Evolutionary conservation across 2,888 invertebrate species (phyloP).

Genomic region (Ditula angustiorana): DNA sequence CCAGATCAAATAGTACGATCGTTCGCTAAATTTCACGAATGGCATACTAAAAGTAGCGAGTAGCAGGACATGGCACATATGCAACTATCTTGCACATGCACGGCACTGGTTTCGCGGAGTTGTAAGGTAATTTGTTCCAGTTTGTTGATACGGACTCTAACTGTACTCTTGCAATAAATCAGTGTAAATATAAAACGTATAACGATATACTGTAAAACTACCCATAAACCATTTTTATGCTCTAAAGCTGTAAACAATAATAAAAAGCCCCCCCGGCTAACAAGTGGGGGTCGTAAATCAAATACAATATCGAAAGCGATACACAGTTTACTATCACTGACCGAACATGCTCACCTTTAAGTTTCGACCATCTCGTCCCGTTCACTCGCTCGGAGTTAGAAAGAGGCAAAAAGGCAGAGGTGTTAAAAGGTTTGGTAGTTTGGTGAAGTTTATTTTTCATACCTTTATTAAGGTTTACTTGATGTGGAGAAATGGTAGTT

Average conservation of each 20-base stretch:
- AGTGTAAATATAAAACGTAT: not conserved
- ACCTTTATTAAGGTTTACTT: constrained; percentile 30
- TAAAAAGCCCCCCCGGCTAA: constrained; percentile 12
- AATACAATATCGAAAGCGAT: constrained; percentile 36
- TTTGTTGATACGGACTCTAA: no score
- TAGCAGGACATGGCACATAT: no score
- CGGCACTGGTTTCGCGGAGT: no score
- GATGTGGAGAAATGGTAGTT: constrained; percentile 35
- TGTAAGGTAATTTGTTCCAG: no score
- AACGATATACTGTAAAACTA: not conserved
- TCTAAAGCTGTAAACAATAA: constrained; percentile 22
- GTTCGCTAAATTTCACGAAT: no score
- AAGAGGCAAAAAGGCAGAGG: constrained; percentile 17
- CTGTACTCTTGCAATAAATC: no score
- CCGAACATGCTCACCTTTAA: constrained; percentile 5
- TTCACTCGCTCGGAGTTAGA: constrained; percentile 4
- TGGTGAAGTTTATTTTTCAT: constrained; percentile 25
- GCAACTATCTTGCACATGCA: no score
- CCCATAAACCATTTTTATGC: constrained; percentile 11
- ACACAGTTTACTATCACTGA: constrained; percentile 30
- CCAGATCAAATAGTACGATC: no score
- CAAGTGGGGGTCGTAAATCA: constrained; percentile 37
- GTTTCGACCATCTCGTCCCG: constrained; percentile 1
- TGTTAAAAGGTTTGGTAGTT: not conserved
- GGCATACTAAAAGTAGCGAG: no score